phyloP scores from a whole-genome alignment of 1,140 invertebrate species.

The Trachelipus rathkii region DNA sequence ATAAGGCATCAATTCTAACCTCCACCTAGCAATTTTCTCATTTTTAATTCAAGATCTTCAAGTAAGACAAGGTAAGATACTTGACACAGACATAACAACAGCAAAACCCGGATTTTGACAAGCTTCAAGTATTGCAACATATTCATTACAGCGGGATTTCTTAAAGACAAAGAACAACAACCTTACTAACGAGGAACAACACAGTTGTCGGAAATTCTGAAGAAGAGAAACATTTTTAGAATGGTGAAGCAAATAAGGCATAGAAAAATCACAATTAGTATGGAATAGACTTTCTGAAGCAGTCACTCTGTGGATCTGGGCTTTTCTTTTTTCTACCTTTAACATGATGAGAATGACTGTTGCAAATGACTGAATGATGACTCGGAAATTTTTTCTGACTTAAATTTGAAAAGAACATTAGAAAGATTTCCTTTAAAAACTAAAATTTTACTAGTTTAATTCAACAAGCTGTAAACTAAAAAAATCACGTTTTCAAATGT shows the following conservation, averaged over 20 bases:
- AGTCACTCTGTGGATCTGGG: not conserved
- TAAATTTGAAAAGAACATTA: not conserved
- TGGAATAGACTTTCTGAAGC: not conserved
- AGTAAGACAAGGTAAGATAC: not conserved
- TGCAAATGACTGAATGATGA: constrained; percentile 3
- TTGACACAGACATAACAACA: not conserved
- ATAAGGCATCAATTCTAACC: too few relatives aligned
- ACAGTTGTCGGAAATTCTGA: not conserved
- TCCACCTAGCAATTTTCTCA: not conserved
- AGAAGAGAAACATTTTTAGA: not conserved
- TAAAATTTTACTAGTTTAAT: not conserved
- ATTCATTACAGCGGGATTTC: not conserved
- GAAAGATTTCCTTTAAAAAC: not conserved
- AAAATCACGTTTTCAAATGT: not conserved
- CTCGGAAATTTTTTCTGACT: not conserved
- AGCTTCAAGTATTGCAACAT: not conserved
- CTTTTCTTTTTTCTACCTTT: not conserved
- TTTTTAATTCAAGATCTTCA: not conserved
- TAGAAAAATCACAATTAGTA: not conserved
- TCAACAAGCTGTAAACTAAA: not conserved
- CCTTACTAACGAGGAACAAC: not conserved
- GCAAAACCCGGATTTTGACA: not conserved
- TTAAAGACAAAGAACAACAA: not conserved
- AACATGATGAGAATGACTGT: not conserved
- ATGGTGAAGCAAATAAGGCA: not conserved